Base-by-base conservation (phyloP, 2,888 invertebrate genomes). In the Gari tellinella region DNA sequence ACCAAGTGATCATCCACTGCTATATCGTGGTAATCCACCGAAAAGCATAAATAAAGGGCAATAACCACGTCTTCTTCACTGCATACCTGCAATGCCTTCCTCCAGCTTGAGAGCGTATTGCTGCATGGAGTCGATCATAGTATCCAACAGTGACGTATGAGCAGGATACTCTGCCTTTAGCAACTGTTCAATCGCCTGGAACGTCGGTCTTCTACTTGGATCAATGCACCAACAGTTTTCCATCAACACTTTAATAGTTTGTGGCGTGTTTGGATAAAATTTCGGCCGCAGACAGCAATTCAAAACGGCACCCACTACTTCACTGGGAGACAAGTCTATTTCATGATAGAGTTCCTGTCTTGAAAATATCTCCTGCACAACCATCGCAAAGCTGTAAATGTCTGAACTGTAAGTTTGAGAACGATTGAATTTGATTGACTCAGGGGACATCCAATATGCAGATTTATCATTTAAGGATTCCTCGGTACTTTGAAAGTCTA, bases 121-220 rank as follows among this genome's bases (percentile, higher is more conserved):
- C 56, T 91, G 90, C 77, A 91, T 83, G 5, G 89, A 83, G 21
- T 87, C 85, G 83, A 91, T 89, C 85, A 91, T 90, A 43, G 84
- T 85, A 69, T 91, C 91, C 26, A 91, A 61, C 15, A 91, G 81
- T 4, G 88, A 85, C 62, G 86, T 88, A 23, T 85, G 65, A 2
- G 77, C 56, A 1, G 88, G 86, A 31, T 83, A 85, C 3, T 84
- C 83, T 26, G 75, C 70, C 38, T 80, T 73, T 8, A 90, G 52
- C 76, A 84, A 85, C 63, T 84, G 85, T 3, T 76, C 45, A 25
- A 90, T 41, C 79, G 48, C 80, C 80, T 1, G 81, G 57, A 90
- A 87, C 12, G 80, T 81, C 4, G 90, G 88, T 43, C 90, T 63
- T 8, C 69, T 61, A 1, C 64, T 46, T 0, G 87, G 80, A 31